Percentiles rank a stretch among this genome's conserved stretches.
Evolutionary conservation across 1,140 invertebrate genomes (phyloP).

Genomic region (Heliconius eleuchia): DNA sequence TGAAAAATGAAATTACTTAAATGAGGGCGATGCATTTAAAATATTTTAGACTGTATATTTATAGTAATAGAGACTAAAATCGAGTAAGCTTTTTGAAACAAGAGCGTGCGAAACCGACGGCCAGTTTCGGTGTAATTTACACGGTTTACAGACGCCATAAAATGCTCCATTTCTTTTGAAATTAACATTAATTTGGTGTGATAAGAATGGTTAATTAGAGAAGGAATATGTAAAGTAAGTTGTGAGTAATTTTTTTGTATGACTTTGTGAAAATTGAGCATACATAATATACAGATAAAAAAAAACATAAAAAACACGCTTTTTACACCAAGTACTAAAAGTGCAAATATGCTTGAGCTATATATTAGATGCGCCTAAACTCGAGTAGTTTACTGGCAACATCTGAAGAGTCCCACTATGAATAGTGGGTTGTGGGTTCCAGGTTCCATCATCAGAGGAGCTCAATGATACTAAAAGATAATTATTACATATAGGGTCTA

Average conservation of each 20-base stretch:
- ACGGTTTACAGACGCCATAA: conserved; percentile 16
- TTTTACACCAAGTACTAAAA: no score
- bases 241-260: neutral
- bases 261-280: no score
- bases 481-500: no score
- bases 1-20: neutral
- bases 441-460: no score
- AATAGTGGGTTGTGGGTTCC: no score
- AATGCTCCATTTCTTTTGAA: conserved; percentile 24
- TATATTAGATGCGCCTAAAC: no score
- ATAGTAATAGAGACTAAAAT: neutral
- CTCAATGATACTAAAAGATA: no score
- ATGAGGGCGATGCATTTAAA: neutral
- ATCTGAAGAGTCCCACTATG: no score
- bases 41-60: neutral
- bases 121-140: conserved; percentile 15
- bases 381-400: no score
- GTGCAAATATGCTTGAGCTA: no score
- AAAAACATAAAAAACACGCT: no score
- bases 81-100: conserved; percentile 6
- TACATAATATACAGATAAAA: no score
- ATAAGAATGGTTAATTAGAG: conserved; percentile 22
- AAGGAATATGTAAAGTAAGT: neutral
- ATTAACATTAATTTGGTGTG: conserved; percentile 18
- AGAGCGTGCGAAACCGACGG: conserved; percentile 28